These are phyloP conservation scores for Daboia siamensis DNA, from an alignment of 2,113 vertebrate genomes.

Conservation along the genomic window DNA sequence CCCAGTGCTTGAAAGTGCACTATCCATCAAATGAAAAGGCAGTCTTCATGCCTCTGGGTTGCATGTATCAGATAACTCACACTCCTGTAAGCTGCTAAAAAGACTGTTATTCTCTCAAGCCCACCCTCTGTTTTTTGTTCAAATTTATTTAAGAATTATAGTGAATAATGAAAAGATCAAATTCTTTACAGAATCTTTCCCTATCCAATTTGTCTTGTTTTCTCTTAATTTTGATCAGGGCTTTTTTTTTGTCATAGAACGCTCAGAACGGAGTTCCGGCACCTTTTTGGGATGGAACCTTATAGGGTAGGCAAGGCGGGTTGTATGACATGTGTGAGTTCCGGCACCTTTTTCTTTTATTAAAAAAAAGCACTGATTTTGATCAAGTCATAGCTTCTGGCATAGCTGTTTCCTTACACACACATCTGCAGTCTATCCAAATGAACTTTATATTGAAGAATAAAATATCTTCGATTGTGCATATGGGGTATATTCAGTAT, in stretches of 20 bases:
- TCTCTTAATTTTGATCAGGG: slow-evolving; percentile 3
- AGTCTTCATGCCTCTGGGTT: background rate
- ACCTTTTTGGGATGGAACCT: too few relatives aligned
- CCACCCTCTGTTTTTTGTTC: background rate
- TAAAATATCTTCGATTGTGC: background rate
- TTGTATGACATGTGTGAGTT: too few relatives aligned
- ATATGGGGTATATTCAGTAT: background rate
- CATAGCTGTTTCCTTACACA: slow-evolving; percentile 6
- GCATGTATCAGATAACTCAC: background rate
- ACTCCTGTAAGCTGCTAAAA: background rate
- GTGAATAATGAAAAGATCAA: background rate
- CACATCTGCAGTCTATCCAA: background rate
- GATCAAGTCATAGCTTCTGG: slow-evolving; percentile 5
- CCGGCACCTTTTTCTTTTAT: too few relatives aligned
- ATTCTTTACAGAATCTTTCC: slow-evolving; percentile 7
- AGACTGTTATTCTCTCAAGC: background rate
- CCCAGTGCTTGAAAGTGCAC: background rate
- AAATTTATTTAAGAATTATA: slow-evolving; percentile 12
- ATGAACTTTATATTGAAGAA: background rate
- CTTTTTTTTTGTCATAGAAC: too few relatives aligned
- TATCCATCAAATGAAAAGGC: background rate
- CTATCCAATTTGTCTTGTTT: background rate
- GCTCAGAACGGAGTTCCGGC: too few relatives aligned
- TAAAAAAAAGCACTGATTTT: background rate
- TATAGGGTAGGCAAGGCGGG: too few relatives aligned